Evolutionary conservation across 1,140 invertebrate genomes (phyloP).

Genomic region (Megalopta genalis): DNA sequence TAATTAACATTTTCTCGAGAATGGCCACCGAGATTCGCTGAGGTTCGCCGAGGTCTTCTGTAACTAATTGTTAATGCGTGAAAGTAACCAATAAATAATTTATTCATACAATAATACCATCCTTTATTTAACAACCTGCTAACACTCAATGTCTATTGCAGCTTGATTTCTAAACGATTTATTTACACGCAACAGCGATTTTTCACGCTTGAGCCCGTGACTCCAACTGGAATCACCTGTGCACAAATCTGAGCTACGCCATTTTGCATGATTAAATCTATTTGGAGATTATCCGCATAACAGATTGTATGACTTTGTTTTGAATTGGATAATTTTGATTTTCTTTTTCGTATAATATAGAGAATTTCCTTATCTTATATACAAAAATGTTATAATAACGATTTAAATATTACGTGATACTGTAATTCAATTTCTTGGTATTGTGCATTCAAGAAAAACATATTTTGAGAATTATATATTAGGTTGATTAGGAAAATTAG

Average conservation of each 20-base stretch:
- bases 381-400: too few species aligned
- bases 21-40: neutral
- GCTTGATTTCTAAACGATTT: neutral
- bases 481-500: too few species aligned
- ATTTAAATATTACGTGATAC: too few species aligned
- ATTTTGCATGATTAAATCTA: neutral
- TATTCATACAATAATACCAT: neutral
- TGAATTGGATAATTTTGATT: neutral
- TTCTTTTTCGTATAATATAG: neutral
- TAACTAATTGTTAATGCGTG: slow-evolving; percentile 46
- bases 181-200: neutral
- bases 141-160: slow-evolving; percentile 34
- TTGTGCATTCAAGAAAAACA: too few species aligned
- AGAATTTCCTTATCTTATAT: neutral
- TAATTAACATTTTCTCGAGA: slow-evolving; percentile 3
- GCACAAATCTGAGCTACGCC: neutral
- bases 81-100: slow-evolving; percentile 54
- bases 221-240: neutral
- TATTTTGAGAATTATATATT: too few species aligned
- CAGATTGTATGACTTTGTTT: neutral
- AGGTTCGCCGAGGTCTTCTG: slow-evolving; percentile 1
- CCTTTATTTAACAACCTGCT: slow-evolving; percentile 45
- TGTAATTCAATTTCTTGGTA: too few species aligned
- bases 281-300: neutral
- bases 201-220: neutral